Percentiles rank a stretch among this genome's conserved stretches.
Conservation (phyloP, 2,888 invertebrate genomes). For the Caenorhabditis panamensis region DNA sequence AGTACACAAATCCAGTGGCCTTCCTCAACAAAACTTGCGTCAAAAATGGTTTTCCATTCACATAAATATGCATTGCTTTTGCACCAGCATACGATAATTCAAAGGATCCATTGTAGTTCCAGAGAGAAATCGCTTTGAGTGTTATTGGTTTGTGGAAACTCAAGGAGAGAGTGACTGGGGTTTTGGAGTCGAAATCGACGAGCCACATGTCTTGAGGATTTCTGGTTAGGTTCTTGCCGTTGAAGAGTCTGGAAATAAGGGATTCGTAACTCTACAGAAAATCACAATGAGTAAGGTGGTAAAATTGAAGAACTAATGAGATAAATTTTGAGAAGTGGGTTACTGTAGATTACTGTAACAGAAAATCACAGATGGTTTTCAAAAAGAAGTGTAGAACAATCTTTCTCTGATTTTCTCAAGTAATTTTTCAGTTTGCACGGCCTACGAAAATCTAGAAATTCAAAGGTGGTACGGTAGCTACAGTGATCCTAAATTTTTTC, state of each 20-base stretch:
- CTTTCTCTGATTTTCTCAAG: no score
- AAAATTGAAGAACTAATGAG: no score
- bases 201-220: constrained; percentile 85
- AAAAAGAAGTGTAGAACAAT: no score
- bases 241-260: constrained; percentile 84
- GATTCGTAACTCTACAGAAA: no score
- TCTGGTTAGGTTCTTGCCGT: constrained; percentile 86
- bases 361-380: no score
- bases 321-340: no score
- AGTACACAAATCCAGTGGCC: constrained; percentile 86
- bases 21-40: constrained; percentile 85
- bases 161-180: constrained; percentile 69
- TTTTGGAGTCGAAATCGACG: constrained; percentile 78
- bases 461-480: no score
- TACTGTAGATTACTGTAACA: no score
- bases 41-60: constrained; percentile 82
- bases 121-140: constrained; percentile 85
- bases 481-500: no score
- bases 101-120: constrained; percentile 89
- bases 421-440: no score
- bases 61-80: constrained; percentile 81
- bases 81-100: constrained; percentile 84
- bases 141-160: constrained; percentile 63
- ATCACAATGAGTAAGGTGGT: no score
- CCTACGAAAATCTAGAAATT: no score